A percentile compares a stretch with the other conserved stretches of the same genome.
Conservation (phyloP, 2,888 invertebrate genomes). For the Cloeon dipterum region DNA sequence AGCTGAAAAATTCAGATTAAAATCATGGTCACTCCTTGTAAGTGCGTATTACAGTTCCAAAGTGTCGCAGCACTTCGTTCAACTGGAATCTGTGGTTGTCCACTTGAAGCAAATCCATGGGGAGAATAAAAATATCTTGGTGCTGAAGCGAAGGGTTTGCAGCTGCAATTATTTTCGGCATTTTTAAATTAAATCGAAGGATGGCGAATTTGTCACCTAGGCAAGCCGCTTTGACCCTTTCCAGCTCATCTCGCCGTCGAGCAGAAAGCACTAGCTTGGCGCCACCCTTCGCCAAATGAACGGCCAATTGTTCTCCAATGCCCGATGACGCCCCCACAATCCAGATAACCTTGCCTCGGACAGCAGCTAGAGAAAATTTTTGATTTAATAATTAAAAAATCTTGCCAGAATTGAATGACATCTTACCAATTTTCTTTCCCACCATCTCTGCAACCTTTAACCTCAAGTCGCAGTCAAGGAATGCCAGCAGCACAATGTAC, state of each 20-base stretch:
- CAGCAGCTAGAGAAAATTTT: constrained; percentile 16
- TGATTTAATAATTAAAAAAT: neutral
- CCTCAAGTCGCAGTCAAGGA: constrained; percentile 34
- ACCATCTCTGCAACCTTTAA: constrained; percentile 32
- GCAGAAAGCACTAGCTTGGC: constrained; percentile 44
- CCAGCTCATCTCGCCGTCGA: constrained; percentile 33
- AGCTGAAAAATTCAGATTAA: constrained; percentile 19
- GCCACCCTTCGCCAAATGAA: constrained; percentile 37
- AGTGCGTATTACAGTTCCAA: constrained; percentile 25
- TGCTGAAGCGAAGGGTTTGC: constrained; percentile 6
- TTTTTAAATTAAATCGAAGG: neutral
- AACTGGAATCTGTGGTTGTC: constrained; percentile 33
- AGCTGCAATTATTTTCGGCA: constrained; percentile 13
- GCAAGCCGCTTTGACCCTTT: constrained; percentile 39
- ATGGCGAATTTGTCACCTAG: constrained; percentile 18
- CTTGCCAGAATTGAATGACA: constrained; percentile 6
- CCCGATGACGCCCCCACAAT: constrained; percentile 69
- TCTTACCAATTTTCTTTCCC: constrained; percentile 32
- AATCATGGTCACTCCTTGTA: too few species aligned
- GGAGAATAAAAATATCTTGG: constrained; percentile 39
- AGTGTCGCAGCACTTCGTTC: constrained; percentile 35
- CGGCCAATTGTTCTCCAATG: constrained; percentile 50
- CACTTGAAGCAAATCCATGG: constrained; percentile 38
- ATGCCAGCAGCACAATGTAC: constrained; percentile 24
- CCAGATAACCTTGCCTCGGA: constrained; percentile 52